Base-by-base conservation (phyloP, 2,888 invertebrate genomes). In the Cheilosia soror region DNA sequence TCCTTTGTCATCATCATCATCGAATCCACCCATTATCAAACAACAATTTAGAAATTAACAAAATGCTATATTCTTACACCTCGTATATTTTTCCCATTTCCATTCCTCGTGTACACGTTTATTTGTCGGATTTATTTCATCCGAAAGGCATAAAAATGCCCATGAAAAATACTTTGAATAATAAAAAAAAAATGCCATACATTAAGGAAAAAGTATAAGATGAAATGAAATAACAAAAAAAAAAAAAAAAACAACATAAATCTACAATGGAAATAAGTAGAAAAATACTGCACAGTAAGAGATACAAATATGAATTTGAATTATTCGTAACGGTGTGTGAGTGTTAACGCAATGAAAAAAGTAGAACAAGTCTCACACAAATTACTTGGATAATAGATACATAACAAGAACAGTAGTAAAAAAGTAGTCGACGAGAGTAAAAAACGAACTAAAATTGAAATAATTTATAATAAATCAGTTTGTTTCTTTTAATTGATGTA, bases 281-380 rank as follows among this genome's bases (percentile, higher is more conserved):
- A 51, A n/a, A 63, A 29, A 42, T 62, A 72, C 42, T 65, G 71
- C 63, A 71, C 76, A 42, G 60, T 71, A 76, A 49, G 63, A 73
- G 55, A 65, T 63, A 79, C 63, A 73, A 82, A 73, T 77, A 81
- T 51, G 75, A 81, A 76, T 83, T 83, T 79, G 57, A 83, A 73
- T 78, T 83, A 65, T 65, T 69, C 47, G 20, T 62, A 42, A 37
- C 58, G 20, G 51, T 20, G 72, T 78, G 57, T 65, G 49, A 72
- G 72, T 79, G 65, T 65, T 58, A 79, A 72, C 66, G 72, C 55
- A 60, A 73, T 44, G 42, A 20, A 25, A 72, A 69, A 80, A 80
- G 72, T 80, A 55, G 79, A 80, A 66, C 79, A 80, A 66, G 66
- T 68, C 79, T 66, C 57, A 63, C 53, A 60, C 66, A 60, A 80